phyloP scores from a whole-genome alignment of 2,113 vertebrate genomes.

The Psilopsiagon aymara region DNA sequence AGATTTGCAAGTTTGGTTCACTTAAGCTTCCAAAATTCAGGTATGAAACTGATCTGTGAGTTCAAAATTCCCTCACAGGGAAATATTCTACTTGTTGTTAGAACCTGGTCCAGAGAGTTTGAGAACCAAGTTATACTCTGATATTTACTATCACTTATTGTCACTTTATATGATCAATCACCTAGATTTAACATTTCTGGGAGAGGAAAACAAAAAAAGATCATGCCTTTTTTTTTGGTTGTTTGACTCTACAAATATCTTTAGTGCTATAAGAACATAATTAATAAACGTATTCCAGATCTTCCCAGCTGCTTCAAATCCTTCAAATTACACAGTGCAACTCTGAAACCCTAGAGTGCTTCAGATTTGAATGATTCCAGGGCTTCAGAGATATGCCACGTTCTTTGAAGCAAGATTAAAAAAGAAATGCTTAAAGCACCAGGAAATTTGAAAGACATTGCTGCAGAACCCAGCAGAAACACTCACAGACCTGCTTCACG shows the following conservation, averaged over 20 bases:
- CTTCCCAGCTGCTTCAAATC: conserved; percentile 23
- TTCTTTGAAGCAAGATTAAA: conserved; percentile 54
- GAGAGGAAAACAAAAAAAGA: not conserved
- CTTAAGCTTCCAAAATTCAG: not conserved
- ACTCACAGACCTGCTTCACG: conserved; percentile 1
- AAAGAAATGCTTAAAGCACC: conserved; percentile 39
- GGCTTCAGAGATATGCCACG: conserved; percentile 22
- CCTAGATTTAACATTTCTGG: not conserved
- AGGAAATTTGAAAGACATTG: conserved; percentile 44
- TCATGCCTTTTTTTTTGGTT: not conserved
- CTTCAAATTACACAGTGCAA: conserved; percentile 23
- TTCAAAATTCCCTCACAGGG: not conserved
- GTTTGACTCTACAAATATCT: not conserved
- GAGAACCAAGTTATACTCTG: not conserved
- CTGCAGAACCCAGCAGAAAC: conserved; percentile 32
- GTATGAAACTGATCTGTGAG: not conserved
- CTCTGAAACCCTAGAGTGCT: conserved; percentile 41
- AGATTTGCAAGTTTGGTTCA: not conserved
- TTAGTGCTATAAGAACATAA: conserved; percentile 14
- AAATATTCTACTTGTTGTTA: not conserved
- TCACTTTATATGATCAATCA: not conserved
- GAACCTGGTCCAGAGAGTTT: not conserved
- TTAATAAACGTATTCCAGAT: conserved; percentile 47
- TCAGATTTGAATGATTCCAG: conserved; percentile 49
- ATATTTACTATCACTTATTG: not conserved